Evolutionary conservation across 2,113 vertebrate genomes (phyloP).

Genomic region (Corythaixoides concolor): DNA sequence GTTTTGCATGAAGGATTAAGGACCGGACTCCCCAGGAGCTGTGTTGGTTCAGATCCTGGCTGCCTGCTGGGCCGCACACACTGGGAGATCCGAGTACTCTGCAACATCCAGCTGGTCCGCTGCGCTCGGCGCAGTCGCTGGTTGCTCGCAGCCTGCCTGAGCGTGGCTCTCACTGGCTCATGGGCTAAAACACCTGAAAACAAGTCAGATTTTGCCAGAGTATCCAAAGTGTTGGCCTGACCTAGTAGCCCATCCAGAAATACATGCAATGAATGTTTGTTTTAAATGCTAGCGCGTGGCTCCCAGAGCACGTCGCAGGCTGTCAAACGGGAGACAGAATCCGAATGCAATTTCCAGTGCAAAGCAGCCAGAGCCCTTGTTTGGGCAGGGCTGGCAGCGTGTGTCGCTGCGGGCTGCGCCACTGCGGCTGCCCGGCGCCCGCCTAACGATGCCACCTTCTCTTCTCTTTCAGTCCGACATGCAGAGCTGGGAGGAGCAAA

Average conservation of each 20-base stretch:
- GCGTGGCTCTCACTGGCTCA: neutral
- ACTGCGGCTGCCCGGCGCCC: rapidly evolving
- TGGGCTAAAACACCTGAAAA: neutral
- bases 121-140: neutral
- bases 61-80: neutral
- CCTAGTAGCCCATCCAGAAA: neutral
- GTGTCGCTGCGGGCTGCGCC: rapidly evolving
- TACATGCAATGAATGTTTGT: neutral
- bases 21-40: neutral
- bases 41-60: neutral
- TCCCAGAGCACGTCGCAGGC: neutral
- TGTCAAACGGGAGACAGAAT: neutral
- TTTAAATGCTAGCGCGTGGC: neutral
- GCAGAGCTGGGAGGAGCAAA: conserved; percentile 98
- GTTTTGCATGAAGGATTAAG: neutral
- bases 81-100: rapidly evolving
- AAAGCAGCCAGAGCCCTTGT: neutral
- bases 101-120: neutral
- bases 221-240: neutral
- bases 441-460: rapidly evolving
- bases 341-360: neutral
- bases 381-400: neutral
- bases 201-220: neutral
- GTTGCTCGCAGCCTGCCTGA: neutral
- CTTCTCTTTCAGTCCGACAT: conserved; percentile 85